Conservation (phyloP, 2,113 vertebrate species). For the Etheostoma cragini region DNA sequence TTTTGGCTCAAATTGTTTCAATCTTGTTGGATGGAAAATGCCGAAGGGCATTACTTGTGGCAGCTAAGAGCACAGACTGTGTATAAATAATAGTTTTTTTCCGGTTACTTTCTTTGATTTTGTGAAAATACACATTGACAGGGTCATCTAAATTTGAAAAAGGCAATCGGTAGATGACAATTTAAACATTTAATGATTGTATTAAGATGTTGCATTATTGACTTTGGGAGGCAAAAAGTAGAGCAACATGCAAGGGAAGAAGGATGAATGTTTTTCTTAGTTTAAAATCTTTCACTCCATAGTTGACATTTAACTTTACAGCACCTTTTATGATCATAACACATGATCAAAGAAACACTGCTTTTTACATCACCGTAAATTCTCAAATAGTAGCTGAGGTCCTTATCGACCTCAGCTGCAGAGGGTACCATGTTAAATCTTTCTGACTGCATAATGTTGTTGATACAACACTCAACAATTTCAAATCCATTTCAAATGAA, state of each 20-base stretch:
- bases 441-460: too few relatives aligned
- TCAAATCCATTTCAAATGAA: too few relatives aligned
- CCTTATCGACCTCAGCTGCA: too few relatives aligned
- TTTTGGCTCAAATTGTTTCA: constrained; percentile 79
- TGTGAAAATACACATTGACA: constrained; percentile 60
- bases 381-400: too few relatives aligned
- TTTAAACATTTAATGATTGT: constrained; percentile 71
- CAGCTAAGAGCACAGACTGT: constrained; percentile 80
- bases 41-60: constrained; percentile 80
- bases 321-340: constrained; percentile 64
- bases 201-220: constrained; percentile 42
- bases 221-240: constrained; percentile 25
- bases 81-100: constrained; percentile 63
- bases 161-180: constrained; percentile 80
- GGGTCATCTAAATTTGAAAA: constrained; percentile 68
- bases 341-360: constrained; percentile 52
- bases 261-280: constrained; percentile 47
- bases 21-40: constrained; percentile 74
- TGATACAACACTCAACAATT: too few relatives aligned
- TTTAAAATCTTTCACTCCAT: constrained; percentile 51
- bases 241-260: constrained; percentile 42
- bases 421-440: too few relatives aligned
- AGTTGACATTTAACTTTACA: constrained; percentile 48
- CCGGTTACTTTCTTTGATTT: constrained; percentile 61
- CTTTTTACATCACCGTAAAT: constrained; percentile 21